phyloP scores from a whole-genome alignment of 2,113 vertebrate species.

The Pitta sordida region DNA sequence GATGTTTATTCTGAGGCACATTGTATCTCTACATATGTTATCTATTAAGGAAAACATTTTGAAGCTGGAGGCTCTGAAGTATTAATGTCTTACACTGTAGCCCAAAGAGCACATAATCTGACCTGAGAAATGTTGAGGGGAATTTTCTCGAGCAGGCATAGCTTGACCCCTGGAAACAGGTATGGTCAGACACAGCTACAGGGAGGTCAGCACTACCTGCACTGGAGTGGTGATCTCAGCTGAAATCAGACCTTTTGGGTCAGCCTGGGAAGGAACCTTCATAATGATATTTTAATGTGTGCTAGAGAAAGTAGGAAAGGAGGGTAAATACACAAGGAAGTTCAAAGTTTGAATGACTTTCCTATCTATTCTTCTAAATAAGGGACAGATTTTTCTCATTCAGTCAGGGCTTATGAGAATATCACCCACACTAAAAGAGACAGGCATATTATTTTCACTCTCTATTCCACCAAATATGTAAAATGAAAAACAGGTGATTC shows the following conservation, averaged over 20 bases:
- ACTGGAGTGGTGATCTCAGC: neutral
- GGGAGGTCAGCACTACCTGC: neutral
- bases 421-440: slow-evolving; percentile 53
- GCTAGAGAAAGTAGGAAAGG: neutral
- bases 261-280: neutral
- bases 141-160: neutral
- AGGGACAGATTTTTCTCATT: slow-evolving; percentile 36
- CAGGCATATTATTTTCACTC: slow-evolving; percentile 41
- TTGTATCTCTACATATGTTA: neutral
- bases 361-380: slow-evolving; percentile 29
- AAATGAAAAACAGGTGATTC: slow-evolving; percentile 79
- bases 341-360: slow-evolving; percentile 13
- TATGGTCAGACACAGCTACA: neutral
- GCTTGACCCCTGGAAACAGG: neutral
- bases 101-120: neutral
- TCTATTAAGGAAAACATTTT: neutral
- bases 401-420: slow-evolving; percentile 67
- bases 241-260: neutral
- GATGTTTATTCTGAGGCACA: neutral
- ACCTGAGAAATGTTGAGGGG: neutral
- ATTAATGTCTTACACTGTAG: neutral
- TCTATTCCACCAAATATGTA: slow-evolving; percentile 41
- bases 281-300: neutral
- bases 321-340: neutral
- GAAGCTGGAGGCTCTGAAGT: neutral